Conservation (phyloP, 1,140 invertebrate species). For the Drosophila pallidifrons region DNA sequence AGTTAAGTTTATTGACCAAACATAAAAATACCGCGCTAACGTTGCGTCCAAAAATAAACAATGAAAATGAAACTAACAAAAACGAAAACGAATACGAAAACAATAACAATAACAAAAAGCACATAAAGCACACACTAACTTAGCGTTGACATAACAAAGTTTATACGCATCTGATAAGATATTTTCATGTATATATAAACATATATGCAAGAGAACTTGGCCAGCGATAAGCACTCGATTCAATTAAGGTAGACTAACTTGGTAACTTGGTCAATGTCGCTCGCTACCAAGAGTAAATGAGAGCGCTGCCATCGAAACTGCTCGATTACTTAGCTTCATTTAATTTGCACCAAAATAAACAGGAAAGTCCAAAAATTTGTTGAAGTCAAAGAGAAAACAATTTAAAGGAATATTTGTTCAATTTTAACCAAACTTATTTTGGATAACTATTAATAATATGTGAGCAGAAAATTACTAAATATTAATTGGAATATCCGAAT, state of each 20-base stretch:
- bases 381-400: background rate
- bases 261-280: slow-evolving; percentile 36
- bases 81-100: slow-evolving; percentile 6
- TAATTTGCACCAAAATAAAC: background rate
- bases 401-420: too few relatives aligned
- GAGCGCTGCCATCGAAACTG: background rate
- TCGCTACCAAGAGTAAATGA: background rate
- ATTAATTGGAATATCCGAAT: too few relatives aligned
- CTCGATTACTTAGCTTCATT: background rate
- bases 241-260: slow-evolving; percentile 48
- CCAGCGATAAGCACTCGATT: slow-evolving; percentile 47
- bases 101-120: slow-evolving; percentile 17
- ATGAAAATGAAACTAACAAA: slow-evolving; percentile 13
- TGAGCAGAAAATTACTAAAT: too few relatives aligned
- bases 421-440: too few relatives aligned
- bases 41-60: slow-evolving; percentile 38
- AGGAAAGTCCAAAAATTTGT: background rate
- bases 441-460: too few relatives aligned
- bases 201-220: slow-evolving; percentile 10
- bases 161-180: slow-evolving; percentile 68
- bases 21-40: slow-evolving; percentile 28
- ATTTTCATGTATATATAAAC: slow-evolving; percentile 21
- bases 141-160: slow-evolving; percentile 48
- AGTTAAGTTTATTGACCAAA: slow-evolving; percentile 50
- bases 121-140: slow-evolving; percentile 14